phyloP scores from a whole-genome alignment of 2,113 vertebrate species.

The Oreochromis niloticus region DNA sequence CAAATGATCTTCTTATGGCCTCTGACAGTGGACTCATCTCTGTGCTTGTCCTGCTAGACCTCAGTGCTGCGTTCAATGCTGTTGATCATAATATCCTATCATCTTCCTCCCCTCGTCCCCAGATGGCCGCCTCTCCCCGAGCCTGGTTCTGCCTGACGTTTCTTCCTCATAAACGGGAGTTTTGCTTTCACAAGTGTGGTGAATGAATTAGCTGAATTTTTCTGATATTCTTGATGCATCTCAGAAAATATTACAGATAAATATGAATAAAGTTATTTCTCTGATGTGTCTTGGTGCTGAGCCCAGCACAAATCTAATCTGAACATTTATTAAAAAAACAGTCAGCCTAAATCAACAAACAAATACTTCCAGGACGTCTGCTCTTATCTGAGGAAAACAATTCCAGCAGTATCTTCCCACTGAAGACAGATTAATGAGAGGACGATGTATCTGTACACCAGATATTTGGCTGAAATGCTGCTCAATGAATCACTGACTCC shows the following conservation, averaged over 20 bases:
- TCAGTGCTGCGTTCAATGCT: too few relatives aligned
- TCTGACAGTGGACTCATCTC: too few relatives aligned
- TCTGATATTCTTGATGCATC: not conserved
- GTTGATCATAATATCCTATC: too few relatives aligned
- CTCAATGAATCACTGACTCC: not conserved
- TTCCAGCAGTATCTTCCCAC: not conserved
- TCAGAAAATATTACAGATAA: not conserved
- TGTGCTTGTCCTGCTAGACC: too few relatives aligned
- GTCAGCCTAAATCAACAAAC: not conserved
- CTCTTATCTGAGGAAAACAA: not conserved
- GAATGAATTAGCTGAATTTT: not conserved
- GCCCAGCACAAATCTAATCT: not conserved
- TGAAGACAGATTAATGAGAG: not conserved
- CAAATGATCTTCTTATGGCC: too few relatives aligned
- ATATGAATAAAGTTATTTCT: not conserved
- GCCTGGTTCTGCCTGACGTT: too few relatives aligned
- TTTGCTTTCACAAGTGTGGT: not conserved
- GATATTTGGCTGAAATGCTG: not conserved
- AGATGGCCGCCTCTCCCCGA: too few relatives aligned
- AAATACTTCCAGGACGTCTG: not conserved
- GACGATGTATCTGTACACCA: not conserved
- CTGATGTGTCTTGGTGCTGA: not conserved
- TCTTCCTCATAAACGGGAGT: too few relatives aligned
- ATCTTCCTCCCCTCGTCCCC: too few relatives aligned
- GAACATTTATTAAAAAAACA: not conserved